These are phyloP conservation scores for Platycnemis pennipes DNA, from an alignment of 2,888 invertebrate genomes.

Conservation along the genomic window DNA sequence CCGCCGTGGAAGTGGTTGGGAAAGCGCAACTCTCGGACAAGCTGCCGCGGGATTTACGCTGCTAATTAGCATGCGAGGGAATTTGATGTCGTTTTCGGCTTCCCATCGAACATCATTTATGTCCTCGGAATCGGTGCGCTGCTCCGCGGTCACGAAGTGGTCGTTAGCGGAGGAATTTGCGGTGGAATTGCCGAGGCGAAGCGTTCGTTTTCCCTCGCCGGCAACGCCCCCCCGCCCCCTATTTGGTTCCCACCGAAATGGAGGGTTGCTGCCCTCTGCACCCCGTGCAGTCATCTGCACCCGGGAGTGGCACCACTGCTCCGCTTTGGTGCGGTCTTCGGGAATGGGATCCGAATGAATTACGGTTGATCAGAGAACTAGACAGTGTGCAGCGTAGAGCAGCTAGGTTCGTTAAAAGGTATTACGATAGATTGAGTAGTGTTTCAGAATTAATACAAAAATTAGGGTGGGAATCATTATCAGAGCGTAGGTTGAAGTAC, in stretches of 20 bases:
- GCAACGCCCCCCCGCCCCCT: neutral
- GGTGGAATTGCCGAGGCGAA: neutral
- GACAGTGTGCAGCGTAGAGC: no score
- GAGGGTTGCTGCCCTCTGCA: neutral
- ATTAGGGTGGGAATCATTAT: no score
- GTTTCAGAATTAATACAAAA: no score
- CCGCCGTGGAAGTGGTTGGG: neutral
- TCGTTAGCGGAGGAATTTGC: conserved; percentile 25
- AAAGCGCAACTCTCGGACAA: neutral
- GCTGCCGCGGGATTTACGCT: neutral
- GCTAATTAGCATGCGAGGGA: conserved; percentile 3
- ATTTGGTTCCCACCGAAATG: neutral
- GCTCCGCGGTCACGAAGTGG: conserved; percentile 31
- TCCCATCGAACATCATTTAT: neutral
- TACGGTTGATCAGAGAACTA: no score
- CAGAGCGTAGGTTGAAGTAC: no score
- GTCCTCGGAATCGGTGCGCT: neutral
- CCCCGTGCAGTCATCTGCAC: neutral
- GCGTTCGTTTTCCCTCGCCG: neutral
- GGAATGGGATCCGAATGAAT: no score
- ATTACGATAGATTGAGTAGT: no score
- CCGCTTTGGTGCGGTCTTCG: no score
- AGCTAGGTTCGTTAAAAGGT: no score
- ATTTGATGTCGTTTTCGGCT: neutral
- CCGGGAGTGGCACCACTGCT: no score